Evolutionary conservation across 2,113 vertebrate species (phyloP).

Genomic region (Dasypus novemcinctus): DNA sequence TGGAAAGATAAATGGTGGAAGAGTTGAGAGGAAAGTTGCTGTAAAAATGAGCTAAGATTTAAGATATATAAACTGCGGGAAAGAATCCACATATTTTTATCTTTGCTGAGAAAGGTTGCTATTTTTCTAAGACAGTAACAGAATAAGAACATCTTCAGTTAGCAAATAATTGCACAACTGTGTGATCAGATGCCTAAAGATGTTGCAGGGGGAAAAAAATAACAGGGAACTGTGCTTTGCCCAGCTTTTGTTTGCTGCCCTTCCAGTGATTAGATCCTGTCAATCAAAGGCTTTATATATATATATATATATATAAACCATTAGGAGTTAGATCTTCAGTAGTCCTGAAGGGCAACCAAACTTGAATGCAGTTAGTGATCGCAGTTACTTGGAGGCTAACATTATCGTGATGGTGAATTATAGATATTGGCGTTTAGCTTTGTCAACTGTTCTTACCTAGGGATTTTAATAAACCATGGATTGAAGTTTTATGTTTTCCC

Average conservation of each 20-base stretch:
- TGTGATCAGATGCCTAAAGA: slow-evolving; percentile 78
- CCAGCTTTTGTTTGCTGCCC: slow-evolving; percentile 81
- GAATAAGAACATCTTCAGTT: slow-evolving; percentile 82
- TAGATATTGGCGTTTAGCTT: slow-evolving; percentile 61
- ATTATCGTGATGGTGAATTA: slow-evolving; percentile 57
- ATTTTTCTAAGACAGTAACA: slow-evolving; percentile 78
- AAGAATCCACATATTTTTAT: slow-evolving; percentile 81
- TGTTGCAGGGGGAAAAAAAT: slow-evolving; percentile 79
- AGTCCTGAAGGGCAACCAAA: slow-evolving; percentile 83
- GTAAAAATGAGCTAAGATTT: slow-evolving; percentile 79
- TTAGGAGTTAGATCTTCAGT: slow-evolving; percentile 81
- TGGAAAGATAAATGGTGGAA: slow-evolving; percentile 80
- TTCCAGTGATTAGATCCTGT: slow-evolving; percentile 85
- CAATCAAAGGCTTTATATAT: slow-evolving; percentile 82
- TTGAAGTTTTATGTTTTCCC: slow-evolving; percentile 69
- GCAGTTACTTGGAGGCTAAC: slow-evolving; percentile 64
- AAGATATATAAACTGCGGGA: slow-evolving; percentile 79
- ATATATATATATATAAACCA: slow-evolving; percentile 69
- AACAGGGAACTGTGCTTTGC: slow-evolving; percentile 76
- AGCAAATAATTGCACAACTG: slow-evolving; percentile 79
- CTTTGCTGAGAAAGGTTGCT: slow-evolving; percentile 76
- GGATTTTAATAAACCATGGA: slow-evolving; percentile 71
- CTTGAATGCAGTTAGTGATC: slow-evolving; percentile 77
- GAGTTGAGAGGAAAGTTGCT: slow-evolving; percentile 71
- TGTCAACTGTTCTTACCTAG: slow-evolving; percentile 62